phyloP scores from a whole-genome alignment of 2,797 vertebrate species.

The Sebastes matsubarae region DNA sequence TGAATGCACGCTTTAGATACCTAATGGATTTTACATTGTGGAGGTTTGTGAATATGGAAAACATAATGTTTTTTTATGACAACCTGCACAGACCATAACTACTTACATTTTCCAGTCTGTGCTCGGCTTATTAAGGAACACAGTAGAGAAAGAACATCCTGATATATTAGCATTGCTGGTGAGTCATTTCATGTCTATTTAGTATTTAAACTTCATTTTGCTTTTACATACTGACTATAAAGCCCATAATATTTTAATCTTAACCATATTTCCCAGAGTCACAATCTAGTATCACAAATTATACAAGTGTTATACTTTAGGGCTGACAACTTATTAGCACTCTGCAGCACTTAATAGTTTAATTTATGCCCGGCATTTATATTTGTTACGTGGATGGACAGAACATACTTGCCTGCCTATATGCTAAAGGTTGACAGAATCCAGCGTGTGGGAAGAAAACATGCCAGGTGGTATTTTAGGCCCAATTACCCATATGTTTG shows the following conservation, averaged over 20 bases:
- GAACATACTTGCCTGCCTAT: constrained; percentile 49
- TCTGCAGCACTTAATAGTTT: neutral
- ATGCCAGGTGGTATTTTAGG: constrained; percentile 75
- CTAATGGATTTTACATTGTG: neutral
- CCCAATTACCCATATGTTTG: constrained; percentile 80
- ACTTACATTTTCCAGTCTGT: neutral
- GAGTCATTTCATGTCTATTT: neutral
- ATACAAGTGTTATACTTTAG: neutral
- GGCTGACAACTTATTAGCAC: neutral
- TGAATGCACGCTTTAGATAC: neutral
- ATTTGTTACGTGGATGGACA: constrained; percentile 28
- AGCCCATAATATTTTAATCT: neutral
- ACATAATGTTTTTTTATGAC: neutral
- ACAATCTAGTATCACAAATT: neutral
- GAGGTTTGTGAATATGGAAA: neutral
- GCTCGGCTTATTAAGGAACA: neutral
- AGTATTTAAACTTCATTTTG: neutral
- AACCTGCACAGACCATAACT: neutral
- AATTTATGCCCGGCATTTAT: neutral
- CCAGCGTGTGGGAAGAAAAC: constrained; percentile 49
- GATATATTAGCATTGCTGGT: neutral
- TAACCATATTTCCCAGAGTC: neutral
- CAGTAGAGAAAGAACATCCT: neutral
- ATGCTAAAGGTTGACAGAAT: constrained; percentile 58
- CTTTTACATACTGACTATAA: neutral